Evolutionary conservation across 2,797 vertebrate species (phyloP).

Genomic region (Garrulus glandarius): DNA sequence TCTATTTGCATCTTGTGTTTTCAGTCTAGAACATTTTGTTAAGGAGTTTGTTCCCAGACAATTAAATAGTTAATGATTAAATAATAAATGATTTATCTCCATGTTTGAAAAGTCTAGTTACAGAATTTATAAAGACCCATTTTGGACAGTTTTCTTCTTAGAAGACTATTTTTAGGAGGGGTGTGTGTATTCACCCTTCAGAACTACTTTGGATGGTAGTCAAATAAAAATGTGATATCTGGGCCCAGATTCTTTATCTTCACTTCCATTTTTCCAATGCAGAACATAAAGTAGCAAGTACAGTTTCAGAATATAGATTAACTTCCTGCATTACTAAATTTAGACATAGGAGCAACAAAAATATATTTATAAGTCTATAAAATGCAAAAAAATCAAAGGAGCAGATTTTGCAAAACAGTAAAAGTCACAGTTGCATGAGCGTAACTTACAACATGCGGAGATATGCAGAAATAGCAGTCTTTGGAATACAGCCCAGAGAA

Average conservation of each 20-base stretch:
- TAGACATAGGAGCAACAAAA: neutral
- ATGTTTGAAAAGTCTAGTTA: neutral
- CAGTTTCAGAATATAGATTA: neutral
- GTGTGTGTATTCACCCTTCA: neutral
- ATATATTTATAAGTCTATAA: neutral
- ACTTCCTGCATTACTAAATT: neutral
- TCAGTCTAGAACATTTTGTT: neutral
- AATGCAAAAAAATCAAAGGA: neutral
- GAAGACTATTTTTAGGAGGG: neutral
- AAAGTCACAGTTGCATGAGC: neutral
- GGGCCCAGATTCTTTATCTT: neutral
- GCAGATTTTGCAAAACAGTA: neutral
- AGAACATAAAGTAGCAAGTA: neutral
- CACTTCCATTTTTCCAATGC: neutral
- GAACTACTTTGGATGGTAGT: neutral
- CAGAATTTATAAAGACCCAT: neutral
- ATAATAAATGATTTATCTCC: neutral
- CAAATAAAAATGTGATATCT: neutral
- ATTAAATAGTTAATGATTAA: neutral
- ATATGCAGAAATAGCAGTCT: neutral
- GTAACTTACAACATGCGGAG: neutral
- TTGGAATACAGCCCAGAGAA: neutral
- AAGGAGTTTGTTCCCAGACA: neutral
- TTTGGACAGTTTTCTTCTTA: neutral
- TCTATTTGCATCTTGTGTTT: neutral